phyloP scores from a whole-genome alignment of 2,888 invertebrate genomes.

The Julus scanicus region DNA sequence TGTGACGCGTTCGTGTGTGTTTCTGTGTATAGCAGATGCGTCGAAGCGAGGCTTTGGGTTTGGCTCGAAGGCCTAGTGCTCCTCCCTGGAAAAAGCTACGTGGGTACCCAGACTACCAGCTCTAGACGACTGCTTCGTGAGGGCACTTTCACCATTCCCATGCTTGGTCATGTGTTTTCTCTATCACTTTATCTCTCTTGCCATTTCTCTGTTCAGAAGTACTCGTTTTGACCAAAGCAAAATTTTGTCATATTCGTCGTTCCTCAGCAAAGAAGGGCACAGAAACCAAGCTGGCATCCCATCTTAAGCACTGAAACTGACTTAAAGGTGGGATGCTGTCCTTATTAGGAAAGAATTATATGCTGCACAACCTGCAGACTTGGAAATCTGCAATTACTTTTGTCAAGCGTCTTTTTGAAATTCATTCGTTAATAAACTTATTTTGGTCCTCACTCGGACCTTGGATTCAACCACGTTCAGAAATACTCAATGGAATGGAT shows the following conservation, averaged over 20 bases:
- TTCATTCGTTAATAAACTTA: neutral
- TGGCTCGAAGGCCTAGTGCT: conserved; percentile 14
- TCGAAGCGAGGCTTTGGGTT: conserved; percentile 6
- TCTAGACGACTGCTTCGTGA: conserved; percentile 39
- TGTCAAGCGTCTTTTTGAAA: neutral
- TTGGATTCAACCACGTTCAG: neutral
- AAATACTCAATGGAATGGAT: neutral
- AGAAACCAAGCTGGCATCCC: neutral
- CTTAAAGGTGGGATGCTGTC: neutral
- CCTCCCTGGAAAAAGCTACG: neutral
- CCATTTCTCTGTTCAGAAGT: conserved; percentile 49
- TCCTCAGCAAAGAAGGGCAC: conserved; percentile 23
- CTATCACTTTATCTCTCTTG: conserved; percentile 48
- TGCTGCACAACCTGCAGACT: neutral
- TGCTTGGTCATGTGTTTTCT: conserved; percentile 54
- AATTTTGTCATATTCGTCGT: conserved; percentile 40
- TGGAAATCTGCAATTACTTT: neutral
- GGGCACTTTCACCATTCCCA: conserved; percentile 53
- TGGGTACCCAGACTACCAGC: neutral
- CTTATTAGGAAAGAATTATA: neutral
- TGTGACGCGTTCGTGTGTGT: conserved; percentile 48
- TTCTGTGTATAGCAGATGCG: conserved; percentile 45
- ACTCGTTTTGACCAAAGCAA: conserved; percentile 36
- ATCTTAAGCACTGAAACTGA: conserved; percentile 25
- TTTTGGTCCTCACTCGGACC: neutral